Conservation (phyloP, 2,888 invertebrate species). For the Helicoverpa assulta region DNA sequence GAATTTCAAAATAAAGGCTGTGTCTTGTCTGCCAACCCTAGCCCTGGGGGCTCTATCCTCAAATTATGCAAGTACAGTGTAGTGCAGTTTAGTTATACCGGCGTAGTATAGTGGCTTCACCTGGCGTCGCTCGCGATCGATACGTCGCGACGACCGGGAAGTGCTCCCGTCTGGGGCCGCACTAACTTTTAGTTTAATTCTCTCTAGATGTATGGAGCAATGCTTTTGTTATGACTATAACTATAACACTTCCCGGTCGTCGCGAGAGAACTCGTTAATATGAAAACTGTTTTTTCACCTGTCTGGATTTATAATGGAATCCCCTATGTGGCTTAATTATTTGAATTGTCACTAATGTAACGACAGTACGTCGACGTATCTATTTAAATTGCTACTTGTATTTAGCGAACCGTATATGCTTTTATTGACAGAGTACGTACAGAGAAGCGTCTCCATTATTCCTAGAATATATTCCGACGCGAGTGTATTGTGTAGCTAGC, state of each 20-base stretch:
- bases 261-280: neutral
- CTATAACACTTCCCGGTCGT: too few relatives aligned
- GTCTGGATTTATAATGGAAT: neutral
- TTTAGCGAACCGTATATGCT: neutral
- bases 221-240: conserved; percentile 38
- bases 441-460: conserved; percentile 2
- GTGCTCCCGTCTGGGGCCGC: conserved; percentile 49
- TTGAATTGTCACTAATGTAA: neutral
- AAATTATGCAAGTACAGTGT: conserved; percentile 62
- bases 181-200: conserved; percentile 58
- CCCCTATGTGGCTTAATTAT: neutral
- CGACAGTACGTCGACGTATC: neutral
- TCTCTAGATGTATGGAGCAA: conserved; percentile 36
- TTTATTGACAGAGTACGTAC: neutral
- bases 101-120: conserved; percentile 60
- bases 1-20: too few relatives aligned
- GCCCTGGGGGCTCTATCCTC: conserved; percentile 30
- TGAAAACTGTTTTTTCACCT: neutral
- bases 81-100: conserved; percentile 56
- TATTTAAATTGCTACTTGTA: conserved; percentile 11
- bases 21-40: conserved; percentile 47
- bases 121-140: conserved; percentile 74
- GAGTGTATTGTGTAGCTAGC: conserved; percentile 15
- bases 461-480: conserved; percentile 3
- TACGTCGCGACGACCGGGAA: conserved; percentile 73